Evolutionary conservation across 2,797 vertebrate species (phyloP).

Genomic region (Crenuchus spilurus): DNA sequence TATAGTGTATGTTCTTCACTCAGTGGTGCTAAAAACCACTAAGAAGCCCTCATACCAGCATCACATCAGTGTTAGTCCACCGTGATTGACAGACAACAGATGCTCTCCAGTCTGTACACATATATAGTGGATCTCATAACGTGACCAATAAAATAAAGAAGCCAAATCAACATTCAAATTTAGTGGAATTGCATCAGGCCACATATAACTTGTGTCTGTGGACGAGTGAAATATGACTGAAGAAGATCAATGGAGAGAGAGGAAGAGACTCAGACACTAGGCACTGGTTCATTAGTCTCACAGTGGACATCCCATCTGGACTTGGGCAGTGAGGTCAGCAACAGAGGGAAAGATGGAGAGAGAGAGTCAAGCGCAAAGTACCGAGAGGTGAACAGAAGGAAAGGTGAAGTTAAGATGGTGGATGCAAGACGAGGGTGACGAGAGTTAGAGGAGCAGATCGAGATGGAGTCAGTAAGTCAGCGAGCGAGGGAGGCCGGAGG

Average conservation of each 20-base stretch:
- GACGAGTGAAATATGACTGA: slow-evolving; percentile 44
- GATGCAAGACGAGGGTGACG: slow-evolving; percentile 23
- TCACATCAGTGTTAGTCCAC: too few species aligned
- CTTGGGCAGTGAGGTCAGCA: slow-evolving; percentile 39
- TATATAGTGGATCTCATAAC: too few species aligned
- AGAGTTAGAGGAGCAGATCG: slow-evolving; percentile 22
- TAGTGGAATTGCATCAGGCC: too few species aligned
- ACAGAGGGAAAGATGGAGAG: slow-evolving; percentile 34
- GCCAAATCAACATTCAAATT: too few species aligned
- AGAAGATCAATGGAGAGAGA: too few species aligned
- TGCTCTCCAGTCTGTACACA: too few species aligned
- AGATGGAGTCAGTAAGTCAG: neutral
- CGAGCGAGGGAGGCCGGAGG: slow-evolving; percentile 45
- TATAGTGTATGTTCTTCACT: too few species aligned
- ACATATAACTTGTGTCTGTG: neutral
- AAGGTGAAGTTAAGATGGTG: slow-evolving; percentile 27
- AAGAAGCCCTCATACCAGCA: too few species aligned
- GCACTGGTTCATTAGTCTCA: slow-evolving; percentile 59
- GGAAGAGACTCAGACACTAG: slow-evolving; percentile 41
- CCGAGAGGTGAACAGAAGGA: slow-evolving; percentile 28
- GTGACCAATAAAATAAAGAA: too few species aligned
- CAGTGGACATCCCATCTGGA: slow-evolving; percentile 54
- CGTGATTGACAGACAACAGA: too few species aligned
- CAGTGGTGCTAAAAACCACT: too few species aligned
- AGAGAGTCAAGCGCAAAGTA: slow-evolving; percentile 11